phyloP scores from a whole-genome alignment of 2,797 vertebrate species.

The Antrozous pallidus region DNA sequence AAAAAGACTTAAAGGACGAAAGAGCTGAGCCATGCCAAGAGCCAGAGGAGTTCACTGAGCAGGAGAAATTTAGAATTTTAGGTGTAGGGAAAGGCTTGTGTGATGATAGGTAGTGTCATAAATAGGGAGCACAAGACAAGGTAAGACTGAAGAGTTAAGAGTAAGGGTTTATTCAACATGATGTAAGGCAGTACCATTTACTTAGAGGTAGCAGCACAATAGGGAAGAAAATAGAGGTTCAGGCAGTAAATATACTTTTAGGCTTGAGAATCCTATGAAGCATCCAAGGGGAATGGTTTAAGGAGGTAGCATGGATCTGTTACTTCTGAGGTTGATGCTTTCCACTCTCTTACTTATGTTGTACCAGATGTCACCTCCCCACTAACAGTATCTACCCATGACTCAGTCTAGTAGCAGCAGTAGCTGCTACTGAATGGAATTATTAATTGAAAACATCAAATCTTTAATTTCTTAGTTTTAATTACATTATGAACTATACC shows the following conservation, averaged over 20 bases:
- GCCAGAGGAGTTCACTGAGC: neutral
- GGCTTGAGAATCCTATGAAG: neutral
- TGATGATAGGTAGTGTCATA: neutral
- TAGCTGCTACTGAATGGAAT: neutral
- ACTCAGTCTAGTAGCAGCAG: neutral
- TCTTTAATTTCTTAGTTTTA: slow-evolving; percentile 27
- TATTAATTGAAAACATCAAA: neutral
- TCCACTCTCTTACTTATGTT: neutral
- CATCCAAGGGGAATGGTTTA: neutral
- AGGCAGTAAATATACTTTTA: neutral
- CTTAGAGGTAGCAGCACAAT: neutral
- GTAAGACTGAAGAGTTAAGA: neutral
- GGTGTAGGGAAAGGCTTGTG: neutral
- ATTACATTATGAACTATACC: slow-evolving; percentile 15
- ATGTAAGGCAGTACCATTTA: neutral
- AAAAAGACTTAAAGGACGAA: neutral
- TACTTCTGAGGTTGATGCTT: neutral
- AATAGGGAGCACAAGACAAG: neutral
- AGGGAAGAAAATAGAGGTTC: neutral
- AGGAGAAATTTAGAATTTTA: neutral
- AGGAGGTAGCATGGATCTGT: neutral
- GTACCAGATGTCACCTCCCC: neutral
- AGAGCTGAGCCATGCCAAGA: neutral
- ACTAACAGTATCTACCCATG: neutral
- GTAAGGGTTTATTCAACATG: neutral